Percentiles rank a stretch among this genome's conserved stretches.
Evolutionary conservation across 2,888 invertebrate species (phyloP).

Genomic region (Drosophila borealis): DNA sequence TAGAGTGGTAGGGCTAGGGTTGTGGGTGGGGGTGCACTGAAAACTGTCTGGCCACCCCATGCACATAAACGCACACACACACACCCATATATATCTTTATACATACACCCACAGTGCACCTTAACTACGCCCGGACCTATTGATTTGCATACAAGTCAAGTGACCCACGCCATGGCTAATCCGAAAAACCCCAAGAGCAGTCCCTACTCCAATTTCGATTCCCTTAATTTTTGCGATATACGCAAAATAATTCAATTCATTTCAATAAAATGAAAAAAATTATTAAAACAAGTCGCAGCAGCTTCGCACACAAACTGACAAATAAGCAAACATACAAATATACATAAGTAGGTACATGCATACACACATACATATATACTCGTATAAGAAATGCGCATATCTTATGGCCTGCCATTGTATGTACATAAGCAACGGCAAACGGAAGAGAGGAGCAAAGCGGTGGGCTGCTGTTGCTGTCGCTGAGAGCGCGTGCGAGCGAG

Average conservation of each 20-base stretch:
- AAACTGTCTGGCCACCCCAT: constrained; percentile 71
- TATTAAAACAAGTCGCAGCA: constrained; percentile 73
- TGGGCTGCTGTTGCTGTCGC: constrained; percentile 48
- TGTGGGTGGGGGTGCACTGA: constrained; percentile 25
- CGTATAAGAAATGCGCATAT: constrained; percentile 77
- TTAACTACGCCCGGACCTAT: constrained; percentile 45
- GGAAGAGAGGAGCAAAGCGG: constrained; percentile 54
- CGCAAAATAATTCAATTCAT: constrained; percentile 64
- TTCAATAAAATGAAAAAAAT: constrained; percentile 59
- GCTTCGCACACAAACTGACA: constrained; percentile 58
- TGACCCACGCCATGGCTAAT: constrained; percentile 24
- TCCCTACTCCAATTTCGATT: constrained; percentile 30
- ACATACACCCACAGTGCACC: constrained; percentile 27
- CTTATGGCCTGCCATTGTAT: constrained; percentile 73
- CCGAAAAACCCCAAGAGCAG: constrained; percentile 2
- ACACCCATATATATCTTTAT: not conserved
- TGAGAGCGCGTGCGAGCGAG: constrained; percentile 52
- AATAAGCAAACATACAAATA: constrained; percentile 40
- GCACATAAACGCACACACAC: constrained; percentile 25
- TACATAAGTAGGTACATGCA: constrained; percentile 36
- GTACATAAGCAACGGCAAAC: constrained; percentile 55
- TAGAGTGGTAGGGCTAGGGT: constrained; percentile 21
- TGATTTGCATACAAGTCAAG: constrained; percentile 67
- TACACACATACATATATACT: constrained; percentile 46
- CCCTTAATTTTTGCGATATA: constrained; percentile 38